These are phyloP conservation scores for Podarcis cretensis DNA, from an alignment of 2,113 vertebrate species.

Conservation along the genomic window DNA sequence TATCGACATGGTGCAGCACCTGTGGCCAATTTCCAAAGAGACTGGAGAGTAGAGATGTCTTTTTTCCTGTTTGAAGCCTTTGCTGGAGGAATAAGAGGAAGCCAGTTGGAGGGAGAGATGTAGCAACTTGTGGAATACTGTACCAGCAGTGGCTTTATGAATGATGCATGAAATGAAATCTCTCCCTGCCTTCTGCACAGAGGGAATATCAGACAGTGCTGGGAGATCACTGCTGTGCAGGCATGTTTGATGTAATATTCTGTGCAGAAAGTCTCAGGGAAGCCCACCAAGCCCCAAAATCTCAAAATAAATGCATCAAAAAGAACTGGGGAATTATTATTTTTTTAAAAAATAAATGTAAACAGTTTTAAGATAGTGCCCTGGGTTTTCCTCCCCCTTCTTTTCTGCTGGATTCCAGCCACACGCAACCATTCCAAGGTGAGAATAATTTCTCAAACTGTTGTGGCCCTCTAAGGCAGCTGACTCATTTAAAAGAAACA, in stretches of 20 bases:
- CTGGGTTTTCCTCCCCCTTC: rapidly evolving
- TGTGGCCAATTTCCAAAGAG: conserved; percentile 33
- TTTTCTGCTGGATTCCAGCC: conserved; percentile 13
- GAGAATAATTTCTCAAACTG: neutral
- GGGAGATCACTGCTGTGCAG: neutral
- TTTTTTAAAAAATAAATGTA: conserved; percentile 2
- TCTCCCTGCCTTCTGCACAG: conserved; percentile 18
- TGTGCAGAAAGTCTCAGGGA: conserved; percentile 22
- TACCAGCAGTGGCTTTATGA: conserved; percentile 58
- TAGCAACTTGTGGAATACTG: conserved; percentile 40
- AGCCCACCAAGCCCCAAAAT: conserved; percentile 12
- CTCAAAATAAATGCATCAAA: conserved; percentile 36
- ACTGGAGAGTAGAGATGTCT: conserved; percentile 3
- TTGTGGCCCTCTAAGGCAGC: neutral
- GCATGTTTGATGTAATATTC: conserved; percentile 32
- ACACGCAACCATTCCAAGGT: neutral
- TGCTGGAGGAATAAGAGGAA: conserved; percentile 16
- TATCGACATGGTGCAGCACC: conserved; percentile 4
- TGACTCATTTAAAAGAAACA: neutral
- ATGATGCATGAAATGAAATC: conserved; percentile 67
- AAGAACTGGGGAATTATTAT: neutral
- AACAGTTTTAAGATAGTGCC: neutral
- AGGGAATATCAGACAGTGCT: conserved; percentile 50
- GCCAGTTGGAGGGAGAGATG: conserved; percentile 14
- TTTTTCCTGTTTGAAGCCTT: conserved; percentile 46